Percentiles rank a stretch among this genome's conserved stretches.
Conservation (phyloP, 1,140 invertebrate genomes). For the Diuraphis noxia region DNA sequence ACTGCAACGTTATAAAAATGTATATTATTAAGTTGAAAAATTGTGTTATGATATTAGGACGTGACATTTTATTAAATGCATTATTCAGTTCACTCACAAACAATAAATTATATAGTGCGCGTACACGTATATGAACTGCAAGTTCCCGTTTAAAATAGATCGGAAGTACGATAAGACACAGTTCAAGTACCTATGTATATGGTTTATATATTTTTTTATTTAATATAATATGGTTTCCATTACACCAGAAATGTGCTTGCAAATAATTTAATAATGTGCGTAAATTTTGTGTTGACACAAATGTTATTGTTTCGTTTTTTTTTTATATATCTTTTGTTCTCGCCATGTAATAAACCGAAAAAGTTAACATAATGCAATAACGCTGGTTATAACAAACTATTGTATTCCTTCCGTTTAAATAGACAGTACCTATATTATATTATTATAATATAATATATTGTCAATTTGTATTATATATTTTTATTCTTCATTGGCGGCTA, state of each 20-base stretch:
- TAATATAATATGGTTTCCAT: slow-evolving; percentile 22
- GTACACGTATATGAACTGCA: neutral
- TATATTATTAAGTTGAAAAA: neutral
- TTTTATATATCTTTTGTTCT: neutral
- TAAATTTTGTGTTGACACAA: slow-evolving; percentile 9
- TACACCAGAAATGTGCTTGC: neutral
- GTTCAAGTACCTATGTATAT: neutral
- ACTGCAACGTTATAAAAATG: neutral
- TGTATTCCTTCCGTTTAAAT: neutral
- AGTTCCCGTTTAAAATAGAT: neutral
- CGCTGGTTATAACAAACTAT: neutral
- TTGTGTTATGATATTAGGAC: neutral
- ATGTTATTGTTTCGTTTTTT: neutral
- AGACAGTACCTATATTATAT: neutral
- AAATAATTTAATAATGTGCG: neutral
- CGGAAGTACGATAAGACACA: neutral
- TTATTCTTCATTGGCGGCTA: neutral
- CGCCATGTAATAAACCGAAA: neutral
- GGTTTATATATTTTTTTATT: too few species aligned
- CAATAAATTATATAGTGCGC: neutral
- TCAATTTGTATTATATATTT: neutral
- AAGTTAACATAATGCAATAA: neutral
- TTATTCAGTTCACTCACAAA: neutral
- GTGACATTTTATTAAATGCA: neutral
- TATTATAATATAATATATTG: too few species aligned